Evolutionary conservation across 2,113 vertebrate species (phyloP).

Genomic region (Dasypus novemcinctus): DNA sequence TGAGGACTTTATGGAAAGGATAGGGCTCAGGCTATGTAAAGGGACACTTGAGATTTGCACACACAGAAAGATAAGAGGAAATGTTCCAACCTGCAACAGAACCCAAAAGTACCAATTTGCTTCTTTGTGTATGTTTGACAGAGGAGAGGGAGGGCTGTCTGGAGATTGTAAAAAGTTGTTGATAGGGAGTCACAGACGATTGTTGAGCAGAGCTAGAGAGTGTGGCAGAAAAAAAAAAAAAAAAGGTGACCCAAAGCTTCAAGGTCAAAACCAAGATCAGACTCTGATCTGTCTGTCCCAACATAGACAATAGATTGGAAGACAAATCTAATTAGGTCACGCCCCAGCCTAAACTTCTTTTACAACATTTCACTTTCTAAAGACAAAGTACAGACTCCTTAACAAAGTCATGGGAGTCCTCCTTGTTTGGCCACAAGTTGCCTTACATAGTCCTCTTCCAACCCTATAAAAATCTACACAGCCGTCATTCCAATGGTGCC

Average conservation of each 20-base stretch:
- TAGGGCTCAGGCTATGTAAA: not conserved
- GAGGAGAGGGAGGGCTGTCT: not conserved
- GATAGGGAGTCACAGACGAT: not conserved
- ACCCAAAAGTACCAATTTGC: not conserved
- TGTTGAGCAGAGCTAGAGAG: not conserved
- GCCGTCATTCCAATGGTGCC: not conserved
- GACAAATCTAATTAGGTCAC: slow-evolving; percentile 19
- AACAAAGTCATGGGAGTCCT: not conserved
- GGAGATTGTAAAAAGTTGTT: not conserved
- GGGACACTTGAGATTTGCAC: not conserved
- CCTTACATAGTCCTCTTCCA: not conserved
- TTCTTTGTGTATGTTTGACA: not conserved
- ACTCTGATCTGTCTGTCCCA: slow-evolving; percentile 52
- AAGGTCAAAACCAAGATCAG: slow-evolving; percentile 48
- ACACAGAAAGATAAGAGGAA: not conserved
- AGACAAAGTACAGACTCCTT: not conserved
- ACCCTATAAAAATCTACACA: not conserved
- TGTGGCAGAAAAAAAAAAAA: not conserved
- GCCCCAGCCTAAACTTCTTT: not conserved
- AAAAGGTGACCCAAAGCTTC: not conserved
- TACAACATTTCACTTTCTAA: not conserved
- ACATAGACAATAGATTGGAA: not conserved
- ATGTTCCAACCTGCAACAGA: not conserved
- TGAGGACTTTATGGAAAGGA: not conserved
- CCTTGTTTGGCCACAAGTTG: not conserved